Evolutionary conservation across 1,140 invertebrate species (phyloP).

Genomic region (Leptinotarsa defecta): DNA sequence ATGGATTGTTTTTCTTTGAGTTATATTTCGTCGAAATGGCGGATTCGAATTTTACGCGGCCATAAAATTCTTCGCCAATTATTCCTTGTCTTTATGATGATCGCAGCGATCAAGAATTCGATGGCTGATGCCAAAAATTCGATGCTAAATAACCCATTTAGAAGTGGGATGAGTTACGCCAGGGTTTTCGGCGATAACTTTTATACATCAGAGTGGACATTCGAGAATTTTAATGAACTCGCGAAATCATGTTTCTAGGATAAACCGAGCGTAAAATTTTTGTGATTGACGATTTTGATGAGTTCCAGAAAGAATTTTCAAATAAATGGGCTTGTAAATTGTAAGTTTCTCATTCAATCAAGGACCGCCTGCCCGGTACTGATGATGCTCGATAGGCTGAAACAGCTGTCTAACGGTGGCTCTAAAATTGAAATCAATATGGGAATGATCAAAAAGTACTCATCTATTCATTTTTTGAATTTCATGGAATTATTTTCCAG

Average conservation of each 20-base stretch:
- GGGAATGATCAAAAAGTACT: no score
- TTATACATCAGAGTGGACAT: background rate
- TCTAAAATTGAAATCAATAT: no score
- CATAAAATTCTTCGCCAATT: slow-evolving; percentile 16
- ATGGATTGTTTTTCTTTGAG: background rate
- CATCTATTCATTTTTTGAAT: no score
- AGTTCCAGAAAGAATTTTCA: no score
- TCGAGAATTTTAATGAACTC: background rate
- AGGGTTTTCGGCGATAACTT: background rate
- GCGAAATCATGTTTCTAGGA: background rate
- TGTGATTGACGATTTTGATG: no score
- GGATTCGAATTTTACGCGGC: background rate
- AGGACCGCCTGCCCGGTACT: no score
- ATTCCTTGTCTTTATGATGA: background rate
- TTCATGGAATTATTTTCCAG: no score
- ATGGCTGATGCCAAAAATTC: background rate
- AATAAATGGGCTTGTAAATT: no score
- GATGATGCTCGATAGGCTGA: no score
- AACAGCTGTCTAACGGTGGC: no score
- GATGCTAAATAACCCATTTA: slow-evolving; percentile 6
- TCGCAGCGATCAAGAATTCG: background rate
- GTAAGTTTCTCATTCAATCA: no score
- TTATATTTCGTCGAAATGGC: background rate
- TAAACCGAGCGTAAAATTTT: no score
- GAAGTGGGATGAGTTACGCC: background rate